These are phyloP conservation scores for Ophion slaviceki DNA, from an alignment of 2,888 invertebrate genomes.

Conservation along the genomic window DNA sequence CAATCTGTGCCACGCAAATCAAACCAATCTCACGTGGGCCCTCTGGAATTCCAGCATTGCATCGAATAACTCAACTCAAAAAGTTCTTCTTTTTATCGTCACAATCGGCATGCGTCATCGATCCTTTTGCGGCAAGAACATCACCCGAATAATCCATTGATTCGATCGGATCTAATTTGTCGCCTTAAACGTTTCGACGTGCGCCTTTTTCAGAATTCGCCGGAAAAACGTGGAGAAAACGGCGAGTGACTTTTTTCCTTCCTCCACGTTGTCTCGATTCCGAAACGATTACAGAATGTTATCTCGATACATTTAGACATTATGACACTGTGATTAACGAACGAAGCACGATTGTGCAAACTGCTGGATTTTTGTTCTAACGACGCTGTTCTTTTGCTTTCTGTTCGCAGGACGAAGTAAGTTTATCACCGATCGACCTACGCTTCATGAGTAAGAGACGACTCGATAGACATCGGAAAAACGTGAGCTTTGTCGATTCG, in stretches of 20 bases:
- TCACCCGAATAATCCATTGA: conserved; percentile 11
- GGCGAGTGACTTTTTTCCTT: neutral
- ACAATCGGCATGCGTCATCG: conserved; percentile 10
- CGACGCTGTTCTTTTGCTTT: conserved; percentile 77
- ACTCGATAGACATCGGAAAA: conserved; percentile 72
- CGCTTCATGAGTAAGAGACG: conserved; percentile 65
- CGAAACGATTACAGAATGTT: neutral
- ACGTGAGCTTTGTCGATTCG: conserved; percentile 78
- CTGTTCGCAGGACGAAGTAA: conserved; percentile 84
- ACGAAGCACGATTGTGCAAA: neutral
- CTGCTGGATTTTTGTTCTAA: conserved; percentile 34
- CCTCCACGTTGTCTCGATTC: neutral
- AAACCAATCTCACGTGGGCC: neutral
- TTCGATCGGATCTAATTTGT: conserved; percentile 30
- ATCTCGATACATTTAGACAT: neutral
- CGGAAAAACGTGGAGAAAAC: neutral
- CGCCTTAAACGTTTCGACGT: neutral
- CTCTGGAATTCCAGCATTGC: neutral
- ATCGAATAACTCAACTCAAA: neutral
- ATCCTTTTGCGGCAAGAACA: neutral
- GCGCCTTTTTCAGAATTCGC: neutral
- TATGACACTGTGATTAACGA: neutral
- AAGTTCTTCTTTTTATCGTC: neutral
- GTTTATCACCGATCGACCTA: conserved; percentile 78
- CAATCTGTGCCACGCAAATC: conserved; percentile 1